These are phyloP conservation scores for Gallinago media DNA, from an alignment of 2,113 vertebrate genomes.

Conservation along the genomic window DNA sequence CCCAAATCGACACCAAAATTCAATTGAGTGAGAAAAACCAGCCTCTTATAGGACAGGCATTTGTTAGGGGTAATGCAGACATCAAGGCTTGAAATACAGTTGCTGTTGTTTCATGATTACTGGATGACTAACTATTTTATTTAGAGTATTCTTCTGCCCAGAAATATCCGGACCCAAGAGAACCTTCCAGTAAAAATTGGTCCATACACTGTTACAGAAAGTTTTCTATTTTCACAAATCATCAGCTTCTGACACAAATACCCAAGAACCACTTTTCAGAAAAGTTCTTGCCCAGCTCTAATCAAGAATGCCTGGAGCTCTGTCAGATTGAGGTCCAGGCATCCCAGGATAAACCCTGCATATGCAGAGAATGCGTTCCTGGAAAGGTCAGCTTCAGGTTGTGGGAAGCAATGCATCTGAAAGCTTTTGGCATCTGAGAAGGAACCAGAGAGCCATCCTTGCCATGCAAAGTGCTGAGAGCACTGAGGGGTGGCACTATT, in stretches of 20 bases:
- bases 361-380: accelerated
- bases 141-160: neutral
- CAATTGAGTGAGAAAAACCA: neutral
- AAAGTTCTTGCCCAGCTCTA: neutral
- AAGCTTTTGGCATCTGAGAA: neutral
- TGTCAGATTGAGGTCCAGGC: neutral
- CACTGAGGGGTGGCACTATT: neutral
- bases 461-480: neutral
- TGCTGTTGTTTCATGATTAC: neutral
- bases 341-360: accelerated
- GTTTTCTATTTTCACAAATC: neutral
- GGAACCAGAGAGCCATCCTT: neutral
- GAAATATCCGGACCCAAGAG: neutral
- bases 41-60: neutral
- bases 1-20: neutral
- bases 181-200: neutral
- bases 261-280: neutral
- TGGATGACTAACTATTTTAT: neutral
- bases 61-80: neutral
- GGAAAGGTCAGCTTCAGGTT: neutral
- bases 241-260: neutral
- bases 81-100: neutral
- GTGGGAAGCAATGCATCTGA: neutral
- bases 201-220: neutral
- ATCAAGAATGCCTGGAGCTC: neutral